Evolutionary conservation across 2,797 vertebrate genomes (phyloP), one percentile per base, ranked within the genome.

Genomic region (Rousettus madagascariensis): DNA sequence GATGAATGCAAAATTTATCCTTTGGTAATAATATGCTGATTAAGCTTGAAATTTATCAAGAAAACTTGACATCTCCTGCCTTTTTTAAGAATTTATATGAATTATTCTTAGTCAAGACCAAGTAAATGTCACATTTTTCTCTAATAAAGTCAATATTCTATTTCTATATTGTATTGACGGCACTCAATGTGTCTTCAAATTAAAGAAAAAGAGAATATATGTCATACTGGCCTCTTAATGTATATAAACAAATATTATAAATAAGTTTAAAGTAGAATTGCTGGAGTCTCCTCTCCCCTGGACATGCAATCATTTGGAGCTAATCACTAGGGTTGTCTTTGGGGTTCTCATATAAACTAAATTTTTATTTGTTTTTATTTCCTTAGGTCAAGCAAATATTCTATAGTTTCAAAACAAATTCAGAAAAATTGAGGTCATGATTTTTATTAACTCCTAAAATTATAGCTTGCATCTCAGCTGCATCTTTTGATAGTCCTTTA

Each of bases 391-490:
- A 80, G 41, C 8, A 90, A 85, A 83, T 38, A 74, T 63, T 88
- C 28, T 46, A 91, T 69, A 82, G 8, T 83, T 96, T 89, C 49
- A 66, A 87, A 97, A 75, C 10, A 95, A 91, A 94, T 24, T 92
- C 38, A 96, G 63, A 94, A 96, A 96, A 91, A 93, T 5, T n/a
- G 26, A 96, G 51, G 71, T 63, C 55, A 95, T 92, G 83, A 65
- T 95, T 97, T 92, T 97, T 90, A 92, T 91, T 97, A 97, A 95
- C 91, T 91, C 91, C 46, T 95, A 95, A 96, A 95, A 38, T 93
- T 72, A 63, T 12, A 96, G 57, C 90, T 77, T 12, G 55, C 84
- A 94, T 89, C 65, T 94, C 72, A 96, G 57, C 11, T 90, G 55
- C 3, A 69, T 96, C 82, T 95, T 96, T 63, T 91, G 33, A 91